Evolutionary conservation across 2,888 invertebrate species (phyloP), one percentile per base, ranked within the genome.

Genomic region (Diplolepis rosae): DNA sequence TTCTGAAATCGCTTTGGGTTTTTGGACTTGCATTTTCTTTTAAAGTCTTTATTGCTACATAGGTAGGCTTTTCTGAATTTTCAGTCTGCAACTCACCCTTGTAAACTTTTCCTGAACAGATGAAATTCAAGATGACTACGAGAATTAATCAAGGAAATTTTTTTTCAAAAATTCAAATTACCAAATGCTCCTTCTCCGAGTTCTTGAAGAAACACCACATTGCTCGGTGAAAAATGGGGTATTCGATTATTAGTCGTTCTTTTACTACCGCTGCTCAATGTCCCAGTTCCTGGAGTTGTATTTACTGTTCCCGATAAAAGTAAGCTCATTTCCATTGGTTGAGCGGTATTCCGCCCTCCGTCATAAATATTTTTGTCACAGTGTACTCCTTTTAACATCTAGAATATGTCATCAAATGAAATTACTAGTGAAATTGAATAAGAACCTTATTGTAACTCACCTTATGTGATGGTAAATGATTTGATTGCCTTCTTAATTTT

Each of bases 141-240:
- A n/a, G n/a, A n/a, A n/a, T n/a, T n/a, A n/a, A n/a, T n/a, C n/a
- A n/a, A n/a, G n/a, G n/a, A n/a, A n/a, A n/a, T n/a, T n/a, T n/a
- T n/a, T n/a, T n/a, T n/a, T n/a, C n/a, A n/a, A n/a, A n/a, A 30
- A 52, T 42, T 45, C 50, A 52, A 82, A 87, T 89, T 90, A 89
- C 98, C 98, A 89, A 98, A 99, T 32, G 98, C 97, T 11, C 99
- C 98, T 90, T 98, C 98, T 24, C 98, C 98, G 32, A 98, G 90
- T 88, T 98, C 96, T 87, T 97, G 96, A 56, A 96, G 91, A 86
- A 98, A 96, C 77, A 94, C 92, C 0, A 97, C 94, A 88, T 96
- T 95, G 72, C 95, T 93, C 72, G 96, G 90, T 0, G 95, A 94
- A 86, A 96, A 97, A 82, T 98, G 97, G 2, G 96, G 94, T 51